Percentiles rank a stretch among this genome's conserved stretches.
These are phyloP conservation scores for Spilogale gracilis DNA, from an alignment of 2,113 vertebrate genomes.

Conservation along the genomic window DNA sequence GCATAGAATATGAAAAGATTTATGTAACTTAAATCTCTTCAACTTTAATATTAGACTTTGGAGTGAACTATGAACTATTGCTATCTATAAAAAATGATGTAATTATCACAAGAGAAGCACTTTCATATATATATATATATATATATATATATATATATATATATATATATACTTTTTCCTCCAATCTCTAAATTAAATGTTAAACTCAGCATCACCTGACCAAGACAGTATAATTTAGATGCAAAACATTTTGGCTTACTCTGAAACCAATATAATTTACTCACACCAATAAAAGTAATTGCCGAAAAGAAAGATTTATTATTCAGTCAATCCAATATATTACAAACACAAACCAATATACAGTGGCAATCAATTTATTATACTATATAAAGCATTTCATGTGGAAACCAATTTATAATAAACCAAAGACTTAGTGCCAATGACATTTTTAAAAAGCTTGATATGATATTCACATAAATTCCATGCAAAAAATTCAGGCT, in stretches of 20 bases:
- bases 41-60: background rate
- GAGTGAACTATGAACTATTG: background rate
- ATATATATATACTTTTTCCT: conserved; percentile 5
- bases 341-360: conserved; percentile 66
- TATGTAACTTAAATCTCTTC: conserved; percentile 49
- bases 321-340: conserved; percentile 70
- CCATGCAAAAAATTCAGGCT: conserved; percentile 43
- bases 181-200: conserved; percentile 60
- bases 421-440: conserved; percentile 64
- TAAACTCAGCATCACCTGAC: conserved; percentile 65
- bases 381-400: conserved; percentile 73
- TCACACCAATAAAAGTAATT: conserved; percentile 72
- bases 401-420: conserved; percentile 75
- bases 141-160: background rate
- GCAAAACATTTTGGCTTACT: conserved; percentile 52
- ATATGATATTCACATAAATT: conserved; percentile 64
- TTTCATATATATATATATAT: conserved; percentile 23
- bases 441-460: background rate
- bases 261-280: conserved; percentile 74
- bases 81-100: background rate
- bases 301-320: conserved; percentile 76
- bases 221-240: conserved; percentile 72
- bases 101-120: conserved; percentile 25
- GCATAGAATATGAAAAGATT: background rate
- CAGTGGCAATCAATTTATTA: conserved; percentile 72